phyloP scores from a whole-genome alignment of 2,113 vertebrate species.

The Melanerpes aurifrons region DNA sequence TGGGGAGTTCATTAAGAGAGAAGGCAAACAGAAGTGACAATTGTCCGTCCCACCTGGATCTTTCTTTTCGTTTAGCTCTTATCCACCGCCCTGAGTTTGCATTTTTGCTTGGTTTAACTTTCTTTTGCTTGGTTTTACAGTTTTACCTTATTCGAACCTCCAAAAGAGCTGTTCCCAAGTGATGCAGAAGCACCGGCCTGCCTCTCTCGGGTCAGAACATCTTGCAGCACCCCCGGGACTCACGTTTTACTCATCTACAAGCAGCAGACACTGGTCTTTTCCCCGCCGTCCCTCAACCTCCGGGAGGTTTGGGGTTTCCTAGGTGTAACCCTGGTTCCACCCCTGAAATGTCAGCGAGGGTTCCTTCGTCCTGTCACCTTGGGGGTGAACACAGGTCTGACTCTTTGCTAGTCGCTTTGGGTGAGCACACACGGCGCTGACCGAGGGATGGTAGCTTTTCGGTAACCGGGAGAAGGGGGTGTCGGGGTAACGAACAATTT shows the following conservation, averaged over 20 bases:
- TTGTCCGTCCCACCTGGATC: neutral
- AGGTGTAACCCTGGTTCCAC: too few relatives aligned
- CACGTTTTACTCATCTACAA: neutral
- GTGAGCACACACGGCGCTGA: neutral
- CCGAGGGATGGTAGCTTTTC: neutral
- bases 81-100: neutral
- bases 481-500: too few relatives aligned
- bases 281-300: too few relatives aligned
- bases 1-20: neutral
- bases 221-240: too few relatives aligned
- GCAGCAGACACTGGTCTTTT: neutral
- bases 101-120: neutral
- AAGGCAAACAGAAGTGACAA: neutral
- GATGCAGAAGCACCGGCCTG: too few relatives aligned
- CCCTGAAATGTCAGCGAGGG: neutral
- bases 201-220: fast-evolving
- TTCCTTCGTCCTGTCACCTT: neutral
- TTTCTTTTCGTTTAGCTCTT: neutral
- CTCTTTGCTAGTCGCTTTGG: neutral
- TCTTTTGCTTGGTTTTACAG: neutral
- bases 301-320: neutral
- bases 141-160: neutral
- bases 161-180: fast-evolving
- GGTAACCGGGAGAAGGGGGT: too few relatives aligned
- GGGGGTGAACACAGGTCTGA: neutral